Conservation (phyloP, 2,113 vertebrate genomes). For the Tylochromis polylepis region DNA sequence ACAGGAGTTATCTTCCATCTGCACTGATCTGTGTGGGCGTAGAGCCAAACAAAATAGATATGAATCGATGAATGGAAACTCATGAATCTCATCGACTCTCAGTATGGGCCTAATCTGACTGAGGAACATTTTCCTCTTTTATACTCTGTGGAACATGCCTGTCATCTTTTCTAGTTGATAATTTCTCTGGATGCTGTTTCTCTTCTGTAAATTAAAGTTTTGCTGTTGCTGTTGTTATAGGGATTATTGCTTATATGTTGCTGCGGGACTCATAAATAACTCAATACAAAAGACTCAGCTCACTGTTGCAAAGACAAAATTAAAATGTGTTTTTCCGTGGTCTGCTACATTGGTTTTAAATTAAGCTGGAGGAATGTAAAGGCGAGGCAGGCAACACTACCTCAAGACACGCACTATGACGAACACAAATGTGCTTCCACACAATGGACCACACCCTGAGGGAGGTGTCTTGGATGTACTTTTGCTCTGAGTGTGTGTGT, state of each 20-base stretch:
- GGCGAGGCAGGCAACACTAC: background rate
- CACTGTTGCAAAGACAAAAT: background rate
- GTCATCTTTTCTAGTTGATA: background rate
- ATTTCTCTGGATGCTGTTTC: background rate
- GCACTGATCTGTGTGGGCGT: background rate
- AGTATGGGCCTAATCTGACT: background rate
- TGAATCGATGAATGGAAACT: constrained; percentile 13
- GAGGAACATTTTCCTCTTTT: background rate
- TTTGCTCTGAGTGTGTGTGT: background rate
- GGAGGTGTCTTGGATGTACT: background rate
- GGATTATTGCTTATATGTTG: background rate
- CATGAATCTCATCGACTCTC: background rate
- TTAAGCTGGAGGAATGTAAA: background rate
- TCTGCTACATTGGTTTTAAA: background rate
- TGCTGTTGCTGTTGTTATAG: background rate
- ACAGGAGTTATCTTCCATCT: background rate
- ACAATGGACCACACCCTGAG: constrained; percentile 26
- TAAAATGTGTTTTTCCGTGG: background rate
- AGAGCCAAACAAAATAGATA: background rate
- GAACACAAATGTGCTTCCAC: constrained; percentile 4
- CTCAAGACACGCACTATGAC: background rate
- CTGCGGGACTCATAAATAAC: background rate
- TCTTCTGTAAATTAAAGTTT: background rate
- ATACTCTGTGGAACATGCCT: background rate
- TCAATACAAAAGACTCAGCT: background rate